phyloP scores from a whole-genome alignment of 2,113 vertebrate genomes.

The Cebus imitator region DNA sequence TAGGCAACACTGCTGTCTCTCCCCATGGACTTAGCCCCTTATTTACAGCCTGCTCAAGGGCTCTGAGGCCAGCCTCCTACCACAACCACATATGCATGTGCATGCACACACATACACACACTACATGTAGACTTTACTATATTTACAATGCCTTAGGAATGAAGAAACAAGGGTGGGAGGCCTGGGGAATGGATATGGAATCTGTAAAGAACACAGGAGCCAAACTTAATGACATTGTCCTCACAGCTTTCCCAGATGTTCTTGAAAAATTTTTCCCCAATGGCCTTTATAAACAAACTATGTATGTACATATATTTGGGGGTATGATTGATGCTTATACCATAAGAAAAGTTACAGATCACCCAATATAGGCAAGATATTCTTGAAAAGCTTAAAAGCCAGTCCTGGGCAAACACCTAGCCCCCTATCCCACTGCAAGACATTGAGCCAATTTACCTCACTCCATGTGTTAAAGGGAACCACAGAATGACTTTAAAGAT shows the following conservation, averaged over 20 bases:
- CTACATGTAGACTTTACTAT: not conserved
- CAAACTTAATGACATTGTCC: not conserved
- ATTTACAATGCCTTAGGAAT: not conserved
- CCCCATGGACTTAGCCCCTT: not conserved
- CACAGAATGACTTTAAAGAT: not conserved
- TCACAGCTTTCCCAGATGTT: not conserved
- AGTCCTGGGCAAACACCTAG: not conserved
- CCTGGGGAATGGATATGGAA: not conserved
- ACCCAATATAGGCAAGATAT: not conserved
- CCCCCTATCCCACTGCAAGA: not conserved
- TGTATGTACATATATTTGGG: not conserved
- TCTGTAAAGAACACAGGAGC: not conserved
- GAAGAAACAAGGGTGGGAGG: not conserved
- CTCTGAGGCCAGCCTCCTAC: not conserved
- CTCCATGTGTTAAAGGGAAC: not conserved
- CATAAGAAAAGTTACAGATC: not conserved
- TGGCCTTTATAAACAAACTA: not conserved
- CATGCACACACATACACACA: too few species aligned
- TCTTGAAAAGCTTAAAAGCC: not conserved
- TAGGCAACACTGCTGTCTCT: not conserved
- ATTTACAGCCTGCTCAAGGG: not conserved
- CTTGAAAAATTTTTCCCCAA: not conserved
- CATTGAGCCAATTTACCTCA: not conserved
- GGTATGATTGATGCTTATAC: not conserved
- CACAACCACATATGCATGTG: accelerated